These are phyloP conservation scores for Unio pictorum DNA, from an alignment of 2,888 invertebrate genomes.

Conservation along the genomic window DNA sequence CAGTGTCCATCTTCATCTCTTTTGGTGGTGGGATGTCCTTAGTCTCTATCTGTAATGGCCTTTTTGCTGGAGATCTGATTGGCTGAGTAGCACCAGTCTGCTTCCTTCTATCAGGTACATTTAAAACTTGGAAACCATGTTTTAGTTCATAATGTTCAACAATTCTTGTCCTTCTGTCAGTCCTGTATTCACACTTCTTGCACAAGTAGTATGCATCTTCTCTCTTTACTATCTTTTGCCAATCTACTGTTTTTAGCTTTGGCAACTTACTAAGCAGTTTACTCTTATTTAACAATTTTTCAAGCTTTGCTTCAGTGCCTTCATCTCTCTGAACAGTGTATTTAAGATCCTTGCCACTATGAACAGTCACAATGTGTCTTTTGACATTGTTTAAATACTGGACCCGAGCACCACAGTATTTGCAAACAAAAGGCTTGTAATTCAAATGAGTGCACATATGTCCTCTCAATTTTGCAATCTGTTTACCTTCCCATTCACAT, in stretches of 20 bases:
- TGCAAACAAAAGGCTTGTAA: conserved; percentile 35
- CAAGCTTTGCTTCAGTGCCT: conserved; percentile 17
- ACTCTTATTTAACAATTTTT: background rate
- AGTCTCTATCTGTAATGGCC: background rate
- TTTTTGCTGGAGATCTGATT: no score
- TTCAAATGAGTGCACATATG: conserved; percentile 31
- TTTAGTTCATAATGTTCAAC: background rate
- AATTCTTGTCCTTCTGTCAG: background rate
- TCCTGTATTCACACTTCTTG: conserved; percentile 9
- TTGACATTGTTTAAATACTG: conserved; percentile 8
- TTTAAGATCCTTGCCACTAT: conserved; percentile 19
- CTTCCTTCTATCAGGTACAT: no score
- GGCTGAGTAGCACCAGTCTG: no score
- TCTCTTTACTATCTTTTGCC: no score
- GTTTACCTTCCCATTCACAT: conserved; percentile 8
- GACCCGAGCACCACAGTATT: conserved; percentile 20
- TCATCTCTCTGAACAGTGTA: conserved; percentile 11
- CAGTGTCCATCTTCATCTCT: background rate
- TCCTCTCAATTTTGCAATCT: background rate
- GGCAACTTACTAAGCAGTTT: no score
- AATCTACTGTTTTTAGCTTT: no score
- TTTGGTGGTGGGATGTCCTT: background rate
- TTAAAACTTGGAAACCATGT: background rate
- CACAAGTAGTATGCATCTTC: conserved; percentile 4
- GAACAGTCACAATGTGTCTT: conserved; percentile 16